A percentile compares a stretch with the other conserved stretches of the same genome.
phyloP scores from a whole-genome alignment of 2,888 invertebrate genomes.

The Eupithecia pulchellata region DNA sequence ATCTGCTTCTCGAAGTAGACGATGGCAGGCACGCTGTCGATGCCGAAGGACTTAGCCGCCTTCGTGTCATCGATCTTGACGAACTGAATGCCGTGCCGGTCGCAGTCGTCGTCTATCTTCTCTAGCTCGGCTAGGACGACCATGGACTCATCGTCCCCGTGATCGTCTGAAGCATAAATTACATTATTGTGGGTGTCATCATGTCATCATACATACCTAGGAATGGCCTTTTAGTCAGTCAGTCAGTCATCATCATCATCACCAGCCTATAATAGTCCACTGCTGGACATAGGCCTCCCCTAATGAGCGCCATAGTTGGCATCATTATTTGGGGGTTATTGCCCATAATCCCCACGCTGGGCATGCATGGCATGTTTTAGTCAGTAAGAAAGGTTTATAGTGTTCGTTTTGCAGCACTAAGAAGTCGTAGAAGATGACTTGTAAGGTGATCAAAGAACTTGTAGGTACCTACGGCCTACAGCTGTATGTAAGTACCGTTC shows the following conservation, averaged over 20 bases:
- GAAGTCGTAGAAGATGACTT: too few species aligned
- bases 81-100: slow-evolving; percentile 96
- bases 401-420: neutral
- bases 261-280: too few species aligned
- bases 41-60: slow-evolving; percentile 94
- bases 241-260: too few species aligned
- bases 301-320: too few species aligned
- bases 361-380: too few species aligned
- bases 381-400: neutral
- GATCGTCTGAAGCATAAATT: slow-evolving; percentile 88
- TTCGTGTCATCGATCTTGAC: slow-evolving; percentile 95
- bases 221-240: too few species aligned
- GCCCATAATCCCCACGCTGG: too few species aligned
- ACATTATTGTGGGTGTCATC: neutral
- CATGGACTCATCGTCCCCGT: slow-evolving; percentile 95
- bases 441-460: neutral
- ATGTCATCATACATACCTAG: too few species aligned
- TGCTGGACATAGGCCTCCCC: too few species aligned
- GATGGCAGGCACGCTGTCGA: slow-evolving; percentile 92
- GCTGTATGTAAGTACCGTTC: too few species aligned
- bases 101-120: slow-evolving; percentile 97
- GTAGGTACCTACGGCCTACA: too few species aligned
- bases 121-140: slow-evolving; percentile 94
- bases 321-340: too few species aligned
- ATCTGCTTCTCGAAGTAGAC: slow-evolving; percentile 97